A percentile compares a stretch with the other conserved stretches of the same genome.
Evolutionary conservation across 1,140 invertebrate genomes (phyloP).

Genomic region (Meloidogyne hapla): DNA sequence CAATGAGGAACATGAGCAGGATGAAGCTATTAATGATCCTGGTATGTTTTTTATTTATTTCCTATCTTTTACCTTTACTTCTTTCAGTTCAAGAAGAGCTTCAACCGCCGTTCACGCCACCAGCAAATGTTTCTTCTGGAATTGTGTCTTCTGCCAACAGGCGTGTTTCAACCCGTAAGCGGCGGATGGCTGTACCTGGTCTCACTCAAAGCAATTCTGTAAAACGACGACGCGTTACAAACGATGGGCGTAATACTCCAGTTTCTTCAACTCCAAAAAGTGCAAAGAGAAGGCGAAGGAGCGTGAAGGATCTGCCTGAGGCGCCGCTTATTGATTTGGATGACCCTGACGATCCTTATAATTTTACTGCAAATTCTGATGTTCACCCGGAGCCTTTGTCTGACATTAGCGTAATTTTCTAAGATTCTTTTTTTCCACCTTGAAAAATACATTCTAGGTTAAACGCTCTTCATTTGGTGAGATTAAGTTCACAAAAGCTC

Average conservation of each 20-base stretch:
- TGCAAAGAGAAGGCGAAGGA: neutral
- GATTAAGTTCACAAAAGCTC: constrained; percentile 28
- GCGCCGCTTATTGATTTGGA: neutral
- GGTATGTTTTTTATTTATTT: neutral
- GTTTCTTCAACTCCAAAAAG: neutral
- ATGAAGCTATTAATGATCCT: neutral
- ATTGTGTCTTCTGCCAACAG: neutral
- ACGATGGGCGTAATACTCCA: neutral
- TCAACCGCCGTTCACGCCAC: neutral
- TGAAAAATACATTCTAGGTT: constrained; percentile 29
- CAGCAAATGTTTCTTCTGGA: neutral
- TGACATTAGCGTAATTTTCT: constrained; percentile 44
- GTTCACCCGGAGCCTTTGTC: constrained; percentile 57
- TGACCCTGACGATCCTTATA: constrained; percentile 50
- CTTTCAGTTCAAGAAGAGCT: neutral
- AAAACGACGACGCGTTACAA: neutral
- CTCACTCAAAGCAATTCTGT: neutral
- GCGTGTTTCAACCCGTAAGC: constrained; percentile 11
- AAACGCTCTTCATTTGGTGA: constrained; percentile 37
- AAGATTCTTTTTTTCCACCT: neutral
- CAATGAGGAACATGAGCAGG: neutral
- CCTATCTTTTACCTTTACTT: no score
- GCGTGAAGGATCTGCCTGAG: neutral
- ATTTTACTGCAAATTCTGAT: constrained; percentile 48
- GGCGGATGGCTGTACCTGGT: neutral